Percentiles rank a stretch among this genome's conserved stretches.
These are phyloP conservation scores for Drosophila putrida DNA, from an alignment of 2,888 invertebrate species.

Conservation along the genomic window DNA sequence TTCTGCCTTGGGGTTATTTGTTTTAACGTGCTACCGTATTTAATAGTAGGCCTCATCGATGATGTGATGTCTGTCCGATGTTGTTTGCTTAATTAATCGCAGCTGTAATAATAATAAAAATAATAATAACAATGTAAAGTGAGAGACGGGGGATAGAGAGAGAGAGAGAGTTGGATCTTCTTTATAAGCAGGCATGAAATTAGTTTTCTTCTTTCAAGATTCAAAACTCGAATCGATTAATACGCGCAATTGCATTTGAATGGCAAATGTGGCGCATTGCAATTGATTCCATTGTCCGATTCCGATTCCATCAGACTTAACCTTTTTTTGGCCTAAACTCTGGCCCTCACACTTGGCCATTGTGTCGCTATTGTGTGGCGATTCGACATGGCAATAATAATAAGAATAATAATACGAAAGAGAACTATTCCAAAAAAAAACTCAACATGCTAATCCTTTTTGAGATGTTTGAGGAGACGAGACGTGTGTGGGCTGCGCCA, in stretches of 20 bases:
- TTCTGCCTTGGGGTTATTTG: slow-evolving; percentile 69
- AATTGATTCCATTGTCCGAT: slow-evolving; percentile 31
- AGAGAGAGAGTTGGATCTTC: slow-evolving; percentile 2
- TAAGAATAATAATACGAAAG: slow-evolving; percentile 39
- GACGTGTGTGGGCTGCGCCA: slow-evolving; percentile 82
- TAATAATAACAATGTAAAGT: slow-evolving; percentile 1
- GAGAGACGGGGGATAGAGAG: background rate
- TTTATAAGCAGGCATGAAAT: slow-evolving; percentile 63
- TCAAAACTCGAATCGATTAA: slow-evolving; percentile 65
- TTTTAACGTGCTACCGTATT: slow-evolving; percentile 78
- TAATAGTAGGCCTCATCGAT: slow-evolving; percentile 54
- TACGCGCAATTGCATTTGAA: slow-evolving; percentile 75
- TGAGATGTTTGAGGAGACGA: slow-evolving; percentile 8
- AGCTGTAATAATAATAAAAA: slow-evolving; percentile 74
- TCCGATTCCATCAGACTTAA: slow-evolving; percentile 21
- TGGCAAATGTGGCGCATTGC: slow-evolving; percentile 74
- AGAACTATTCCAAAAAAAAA: slow-evolving; percentile 17
- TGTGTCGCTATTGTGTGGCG: slow-evolving; percentile 59
- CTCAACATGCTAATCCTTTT: slow-evolving; percentile 74
- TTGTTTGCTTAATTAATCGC: slow-evolving; percentile 80
- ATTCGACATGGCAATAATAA: slow-evolving; percentile 71
- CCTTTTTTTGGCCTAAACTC: slow-evolving; percentile 16
- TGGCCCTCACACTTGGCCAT: slow-evolving; percentile 73
- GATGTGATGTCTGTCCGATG: slow-evolving; percentile 55
- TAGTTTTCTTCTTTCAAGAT: slow-evolving; percentile 31